Evolutionary conservation across 2,888 invertebrate genomes (phyloP).

Genomic region (Oxyteleia sp.): DNA sequence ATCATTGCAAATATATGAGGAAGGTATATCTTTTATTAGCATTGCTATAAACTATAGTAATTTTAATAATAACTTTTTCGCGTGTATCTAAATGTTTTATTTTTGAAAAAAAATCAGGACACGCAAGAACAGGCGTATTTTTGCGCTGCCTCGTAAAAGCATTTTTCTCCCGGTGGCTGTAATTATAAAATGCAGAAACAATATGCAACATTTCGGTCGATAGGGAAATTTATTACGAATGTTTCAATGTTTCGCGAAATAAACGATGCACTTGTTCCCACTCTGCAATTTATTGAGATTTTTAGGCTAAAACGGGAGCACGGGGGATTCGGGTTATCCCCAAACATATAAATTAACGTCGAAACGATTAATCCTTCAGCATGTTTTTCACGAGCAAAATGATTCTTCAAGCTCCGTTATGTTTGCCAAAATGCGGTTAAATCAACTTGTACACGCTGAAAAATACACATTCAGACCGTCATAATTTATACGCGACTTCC

Average conservation of each 20-base stretch:
- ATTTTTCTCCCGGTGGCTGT: constrained; percentile 25
- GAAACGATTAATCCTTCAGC: constrained; percentile 72
- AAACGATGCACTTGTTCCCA: constrained; percentile 68
- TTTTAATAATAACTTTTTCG: no score
- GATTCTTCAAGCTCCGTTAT: constrained; percentile 68
- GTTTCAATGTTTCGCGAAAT: constrained; percentile 59
- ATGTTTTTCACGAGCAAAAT: constrained; percentile 58
- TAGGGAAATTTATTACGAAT: constrained; percentile 67
- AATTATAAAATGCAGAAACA: constrained; percentile 57
- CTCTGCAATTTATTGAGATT: constrained; percentile 65
- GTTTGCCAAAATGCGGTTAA: constrained; percentile 64
- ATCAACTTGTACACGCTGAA: constrained; percentile 44
- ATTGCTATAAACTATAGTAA: no score
- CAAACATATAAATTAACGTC: constrained; percentile 72
- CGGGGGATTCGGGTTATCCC: constrained; percentile 60
- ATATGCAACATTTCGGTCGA: constrained; percentile 50
- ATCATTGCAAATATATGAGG: no score
- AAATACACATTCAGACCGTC: constrained; percentile 47
- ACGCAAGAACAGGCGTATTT: no score
- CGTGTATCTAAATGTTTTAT: no score
- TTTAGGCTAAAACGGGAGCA: constrained; percentile 57
- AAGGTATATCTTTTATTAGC: no score
- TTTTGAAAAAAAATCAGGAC: no score
- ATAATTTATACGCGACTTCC: constrained; percentile 44
- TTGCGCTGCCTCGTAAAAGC: no score